Conservation (phyloP, 1,140 invertebrate species). For the Lepidostoma basale region DNA sequence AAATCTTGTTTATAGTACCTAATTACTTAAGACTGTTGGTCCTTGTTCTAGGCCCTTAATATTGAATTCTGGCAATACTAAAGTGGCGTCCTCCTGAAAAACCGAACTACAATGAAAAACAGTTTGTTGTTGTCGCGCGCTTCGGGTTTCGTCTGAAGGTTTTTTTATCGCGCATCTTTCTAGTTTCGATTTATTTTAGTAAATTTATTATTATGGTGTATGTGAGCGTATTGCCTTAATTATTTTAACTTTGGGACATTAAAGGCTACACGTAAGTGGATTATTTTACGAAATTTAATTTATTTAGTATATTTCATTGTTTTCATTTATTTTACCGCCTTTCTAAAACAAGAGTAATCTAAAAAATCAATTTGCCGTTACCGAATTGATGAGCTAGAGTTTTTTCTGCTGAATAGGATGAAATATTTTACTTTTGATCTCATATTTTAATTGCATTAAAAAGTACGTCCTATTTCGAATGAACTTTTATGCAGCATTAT, state of each 20-base stretch:
- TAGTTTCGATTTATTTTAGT: background rate
- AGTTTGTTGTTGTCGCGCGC: no score
- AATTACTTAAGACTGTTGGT: no score
- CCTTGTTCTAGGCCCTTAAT: no score
- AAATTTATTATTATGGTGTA: background rate
- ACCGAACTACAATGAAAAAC: background rate
- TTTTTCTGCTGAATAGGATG: background rate
- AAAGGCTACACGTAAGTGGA: no score
- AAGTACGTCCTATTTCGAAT: background rate
- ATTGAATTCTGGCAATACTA: constrained; percentile 12
- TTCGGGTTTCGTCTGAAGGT: no score
- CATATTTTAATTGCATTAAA: background rate
- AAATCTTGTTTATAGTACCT: no score
- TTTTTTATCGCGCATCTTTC: no score
- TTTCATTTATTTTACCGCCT: background rate
- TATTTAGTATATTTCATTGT: background rate
- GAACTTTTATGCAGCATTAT: no score
- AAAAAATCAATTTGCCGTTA: no score
- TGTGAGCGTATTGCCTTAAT: background rate
- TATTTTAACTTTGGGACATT: background rate
- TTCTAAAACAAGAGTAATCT: no score
- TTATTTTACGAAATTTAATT: background rate
- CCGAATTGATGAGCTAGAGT: no score
- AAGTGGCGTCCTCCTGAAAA: constrained; percentile 9
- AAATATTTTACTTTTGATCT: background rate